These are phyloP conservation scores for Tachysurus fulvidraco DNA, from an alignment of 2,113 vertebrate genomes.

Conservation along the genomic window DNA sequence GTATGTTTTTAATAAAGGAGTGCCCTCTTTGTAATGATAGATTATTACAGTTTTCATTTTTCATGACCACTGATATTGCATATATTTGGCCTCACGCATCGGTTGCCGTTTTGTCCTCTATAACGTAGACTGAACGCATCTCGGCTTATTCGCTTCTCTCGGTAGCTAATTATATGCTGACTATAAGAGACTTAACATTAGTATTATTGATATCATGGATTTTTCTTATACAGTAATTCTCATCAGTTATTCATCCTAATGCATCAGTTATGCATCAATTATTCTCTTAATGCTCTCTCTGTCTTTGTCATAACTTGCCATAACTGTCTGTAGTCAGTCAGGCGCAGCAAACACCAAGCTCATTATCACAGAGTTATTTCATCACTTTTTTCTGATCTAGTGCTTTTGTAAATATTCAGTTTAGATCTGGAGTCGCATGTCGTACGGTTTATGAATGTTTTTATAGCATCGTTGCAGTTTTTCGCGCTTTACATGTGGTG, in stretches of 20 bases:
- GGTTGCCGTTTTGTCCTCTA: not conserved
- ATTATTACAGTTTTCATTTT: slow-evolving; percentile 1
- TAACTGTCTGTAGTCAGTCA: not conserved
- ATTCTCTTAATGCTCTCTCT: not conserved
- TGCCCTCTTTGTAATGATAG: not conserved
- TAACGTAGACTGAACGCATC: not conserved
- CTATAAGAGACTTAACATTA: not conserved
- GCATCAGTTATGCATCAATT: slow-evolving; percentile 13
- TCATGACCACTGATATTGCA: too few relatives aligned
- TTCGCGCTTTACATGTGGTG: not conserved
- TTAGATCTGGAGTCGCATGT: not conserved
- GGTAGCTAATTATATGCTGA: not conserved
- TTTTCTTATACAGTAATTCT: not conserved
- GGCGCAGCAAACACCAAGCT: not conserved
- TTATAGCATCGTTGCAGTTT: not conserved
- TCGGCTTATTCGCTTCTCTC: not conserved
- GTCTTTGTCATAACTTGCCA: slow-evolving; percentile 6
- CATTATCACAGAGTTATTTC: not conserved
- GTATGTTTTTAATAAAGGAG: not conserved
- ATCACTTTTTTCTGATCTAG: not conserved
- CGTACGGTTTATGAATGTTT: not conserved
- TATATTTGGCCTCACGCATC: not conserved
- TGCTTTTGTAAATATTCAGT: not conserved
- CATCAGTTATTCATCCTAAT: not conserved
- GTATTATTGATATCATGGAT: not conserved